phyloP scores from a whole-genome alignment of 2,113 vertebrate species.

The Pseudorasbora parva region DNA sequence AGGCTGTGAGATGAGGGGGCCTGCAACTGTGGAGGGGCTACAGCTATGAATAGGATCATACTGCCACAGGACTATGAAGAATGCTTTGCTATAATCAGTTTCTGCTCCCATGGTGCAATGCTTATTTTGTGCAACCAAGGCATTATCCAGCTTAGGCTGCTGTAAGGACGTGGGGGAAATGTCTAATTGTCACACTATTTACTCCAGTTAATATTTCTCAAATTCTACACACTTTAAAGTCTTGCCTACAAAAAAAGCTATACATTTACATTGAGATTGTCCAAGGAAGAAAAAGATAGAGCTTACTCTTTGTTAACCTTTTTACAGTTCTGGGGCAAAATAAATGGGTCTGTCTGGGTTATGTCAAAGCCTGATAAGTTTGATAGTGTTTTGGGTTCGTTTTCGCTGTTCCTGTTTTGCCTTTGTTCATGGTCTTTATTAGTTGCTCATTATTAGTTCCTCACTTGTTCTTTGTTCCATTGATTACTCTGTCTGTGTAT shows the following conservation, averaged over 20 bases:
- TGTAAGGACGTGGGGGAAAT: not conserved
- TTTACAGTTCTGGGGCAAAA: not conserved
- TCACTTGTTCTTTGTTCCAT: no score
- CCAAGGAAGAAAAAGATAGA: not conserved
- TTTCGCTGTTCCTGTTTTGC: no score
- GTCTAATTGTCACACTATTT: not conserved
- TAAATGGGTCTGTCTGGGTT: no score
- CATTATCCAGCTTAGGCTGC: not conserved
- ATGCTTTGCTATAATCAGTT: slow-evolving; percentile 30
- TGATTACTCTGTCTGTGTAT: no score
- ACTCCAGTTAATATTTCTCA: not conserved
- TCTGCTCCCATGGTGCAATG: slow-evolving; percentile 18
- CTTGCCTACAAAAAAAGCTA: not conserved
- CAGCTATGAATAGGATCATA: not conserved
- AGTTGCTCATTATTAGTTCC: no score
- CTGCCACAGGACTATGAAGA: slow-evolving; percentile 18
- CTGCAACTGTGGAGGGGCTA: not conserved
- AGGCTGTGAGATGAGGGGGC: not conserved
- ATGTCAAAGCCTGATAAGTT: no score
- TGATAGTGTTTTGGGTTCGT: no score
- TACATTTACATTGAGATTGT: not conserved
- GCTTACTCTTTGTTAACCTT: not conserved
- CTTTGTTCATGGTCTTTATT: no score
- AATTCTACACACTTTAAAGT: not conserved
- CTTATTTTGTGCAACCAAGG: not conserved